A percentile compares a stretch with the other conserved stretches of the same genome.
These are phyloP conservation scores for Phyllotis vaccarum DNA, from an alignment of 2,797 vertebrate species.

Conservation along the genomic window DNA sequence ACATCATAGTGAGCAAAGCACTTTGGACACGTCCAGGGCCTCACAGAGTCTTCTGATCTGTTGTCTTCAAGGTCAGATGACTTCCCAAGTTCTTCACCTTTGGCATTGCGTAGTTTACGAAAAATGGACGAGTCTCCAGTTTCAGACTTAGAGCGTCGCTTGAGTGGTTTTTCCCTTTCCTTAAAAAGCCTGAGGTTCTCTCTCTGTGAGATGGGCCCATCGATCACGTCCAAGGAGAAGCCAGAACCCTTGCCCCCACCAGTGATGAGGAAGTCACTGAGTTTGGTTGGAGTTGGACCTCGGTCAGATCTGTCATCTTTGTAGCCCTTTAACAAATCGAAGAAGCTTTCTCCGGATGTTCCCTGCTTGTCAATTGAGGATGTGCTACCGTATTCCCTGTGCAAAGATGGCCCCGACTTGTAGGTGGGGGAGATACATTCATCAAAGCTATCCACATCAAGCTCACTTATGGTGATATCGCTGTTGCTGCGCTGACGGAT, in stretches of 20 bases:
- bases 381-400: conserved; percentile 98
- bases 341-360: conserved; percentile 95
- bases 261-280: conserved; percentile 93
- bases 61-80: conserved; percentile 95
- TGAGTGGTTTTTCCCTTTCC: conserved; percentile 97
- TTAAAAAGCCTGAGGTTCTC: conserved; percentile 95
- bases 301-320: conserved; percentile 94
- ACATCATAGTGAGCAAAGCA: conserved; percentile 98
- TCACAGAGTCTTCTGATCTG: conserved; percentile 92
- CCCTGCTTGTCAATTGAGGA: conserved; percentile 99
- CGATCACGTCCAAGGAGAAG: conserved; percentile 92
- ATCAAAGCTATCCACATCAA: conserved; percentile 97
- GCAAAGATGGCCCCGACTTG: conserved; percentile 94
- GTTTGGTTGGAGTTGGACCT: conserved; percentile 92
- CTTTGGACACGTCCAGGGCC: conserved; percentile 96
- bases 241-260: conserved; percentile 91
- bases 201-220: conserved; percentile 91
- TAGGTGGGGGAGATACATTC: conserved; percentile 95
- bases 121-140: conserved; percentile 98
- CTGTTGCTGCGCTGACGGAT: conserved; percentile 98
- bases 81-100: conserved; percentile 94
- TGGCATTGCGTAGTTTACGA: conserved; percentile 95
- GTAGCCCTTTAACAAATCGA: conserved; percentile 96
- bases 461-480: conserved; percentile 97
- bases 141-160: conserved; percentile 97